phyloP scores from a whole-genome alignment of 2,888 invertebrate genomes.

The Congeria kusceri region DNA sequence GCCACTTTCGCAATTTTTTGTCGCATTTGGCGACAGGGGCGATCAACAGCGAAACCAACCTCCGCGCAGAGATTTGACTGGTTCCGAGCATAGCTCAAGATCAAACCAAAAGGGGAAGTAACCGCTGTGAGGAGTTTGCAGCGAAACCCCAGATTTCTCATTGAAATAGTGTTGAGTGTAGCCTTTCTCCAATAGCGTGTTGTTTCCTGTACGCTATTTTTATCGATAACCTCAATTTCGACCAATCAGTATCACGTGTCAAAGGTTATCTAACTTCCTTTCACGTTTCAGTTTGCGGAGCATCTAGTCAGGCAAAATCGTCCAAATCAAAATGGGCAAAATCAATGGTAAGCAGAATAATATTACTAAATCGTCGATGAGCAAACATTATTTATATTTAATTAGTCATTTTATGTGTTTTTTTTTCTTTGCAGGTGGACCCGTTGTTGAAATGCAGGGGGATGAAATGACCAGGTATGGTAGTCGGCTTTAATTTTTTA shows the following conservation, averaged over 20 bases:
- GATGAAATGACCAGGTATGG: constrained; percentile 87
- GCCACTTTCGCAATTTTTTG: too few relatives aligned
- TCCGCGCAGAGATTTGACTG: too few relatives aligned
- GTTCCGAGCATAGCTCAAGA: too few relatives aligned
- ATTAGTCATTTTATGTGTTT: constrained; percentile 13
- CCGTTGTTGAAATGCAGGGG: constrained; percentile 87
- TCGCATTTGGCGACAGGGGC: too few relatives aligned
- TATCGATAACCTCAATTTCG: constrained; percentile 25
- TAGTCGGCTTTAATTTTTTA: too few relatives aligned
- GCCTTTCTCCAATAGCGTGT: too few relatives aligned
- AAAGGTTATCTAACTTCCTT: constrained; percentile 28
- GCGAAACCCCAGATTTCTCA: too few relatives aligned
- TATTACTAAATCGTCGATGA: too few relatives aligned
- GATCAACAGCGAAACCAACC: too few relatives aligned
- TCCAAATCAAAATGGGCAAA: constrained; percentile 70
- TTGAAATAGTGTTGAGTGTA: too few relatives aligned
- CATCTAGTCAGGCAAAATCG: constrained; percentile 8
- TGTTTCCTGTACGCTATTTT: constrained; percentile 28
- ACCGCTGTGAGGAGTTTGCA: too few relatives aligned
- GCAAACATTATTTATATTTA: neutral
- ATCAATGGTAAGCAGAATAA: constrained; percentile 68
- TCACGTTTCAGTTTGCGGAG: constrained; percentile 20
- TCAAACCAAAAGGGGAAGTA: too few relatives aligned
- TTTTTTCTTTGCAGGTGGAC: constrained; percentile 79
- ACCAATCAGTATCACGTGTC: constrained; percentile 35